These are phyloP conservation scores for Atrina japonica DNA, from an alignment of 2,888 invertebrate species.

Conservation along the genomic window DNA sequence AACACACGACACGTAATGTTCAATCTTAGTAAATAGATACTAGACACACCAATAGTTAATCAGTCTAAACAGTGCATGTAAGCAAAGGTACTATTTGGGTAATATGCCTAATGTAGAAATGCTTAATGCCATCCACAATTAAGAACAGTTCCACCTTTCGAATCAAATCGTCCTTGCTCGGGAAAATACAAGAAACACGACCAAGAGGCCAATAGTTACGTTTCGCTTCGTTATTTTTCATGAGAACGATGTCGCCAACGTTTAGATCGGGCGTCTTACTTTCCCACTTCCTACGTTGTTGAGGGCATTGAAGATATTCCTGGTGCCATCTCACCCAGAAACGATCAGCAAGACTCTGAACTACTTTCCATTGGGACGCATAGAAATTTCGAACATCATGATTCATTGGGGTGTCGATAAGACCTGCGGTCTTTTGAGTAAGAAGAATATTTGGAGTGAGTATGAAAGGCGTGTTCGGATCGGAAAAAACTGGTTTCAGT, in stretches of 20 bases:
- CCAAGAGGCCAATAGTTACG: conserved; percentile 40
- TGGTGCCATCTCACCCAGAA: conserved; percentile 36
- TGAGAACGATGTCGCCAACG: conserved; percentile 36
- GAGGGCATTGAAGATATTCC: conserved; percentile 32
- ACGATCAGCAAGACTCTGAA: conserved; percentile 34
- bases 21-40: no score
- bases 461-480: conserved; percentile 34
- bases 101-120: conserved; percentile 22
- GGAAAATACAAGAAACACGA: conserved; percentile 6
- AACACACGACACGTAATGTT: no score
- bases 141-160: conserved; percentile 6
- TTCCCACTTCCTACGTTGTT: conserved; percentile 41
- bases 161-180: conserved; percentile 27
- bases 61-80: no score
- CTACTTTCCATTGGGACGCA: conserved; percentile 42
- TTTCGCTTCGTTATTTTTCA: conserved; percentile 24
- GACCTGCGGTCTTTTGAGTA: conserved; percentile 37
- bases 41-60: no score
- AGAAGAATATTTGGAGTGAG: conserved; percentile 37
- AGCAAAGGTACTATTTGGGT: conserved; percentile 25
- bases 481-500: conserved; percentile 32
- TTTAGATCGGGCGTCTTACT: conserved; percentile 16
- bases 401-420: conserved; percentile 9
- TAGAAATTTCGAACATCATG: conserved; percentile 20
- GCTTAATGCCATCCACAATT: conserved; percentile 6